A percentile compares a stretch with the other conserved stretches of the same genome.
Conservation (phyloP, 1,140 invertebrate genomes). For the Dinothrombium tinctorium region DNA sequence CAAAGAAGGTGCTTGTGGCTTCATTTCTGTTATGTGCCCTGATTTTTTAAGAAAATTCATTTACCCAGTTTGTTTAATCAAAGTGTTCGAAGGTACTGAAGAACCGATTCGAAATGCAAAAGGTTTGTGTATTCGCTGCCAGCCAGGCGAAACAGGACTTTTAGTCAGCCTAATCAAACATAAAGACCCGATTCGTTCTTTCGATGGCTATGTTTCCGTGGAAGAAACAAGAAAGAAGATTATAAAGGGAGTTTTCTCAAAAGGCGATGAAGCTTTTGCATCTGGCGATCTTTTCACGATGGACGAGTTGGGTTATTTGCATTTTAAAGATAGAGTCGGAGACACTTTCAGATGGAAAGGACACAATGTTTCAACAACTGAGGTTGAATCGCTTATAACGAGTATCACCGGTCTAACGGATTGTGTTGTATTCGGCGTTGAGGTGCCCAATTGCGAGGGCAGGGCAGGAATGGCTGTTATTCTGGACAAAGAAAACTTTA, state of each 20-base stretch:
- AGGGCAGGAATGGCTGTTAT: conserved; percentile 92
- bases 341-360: too few species aligned
- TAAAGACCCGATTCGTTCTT: conserved; percentile 27
- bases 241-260: conserved; percentile 57
- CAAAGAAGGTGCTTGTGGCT: conserved; percentile 64
- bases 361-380: conserved; percentile 95
- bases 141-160: conserved; percentile 67
- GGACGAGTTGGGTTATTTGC: too few species aligned
- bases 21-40: conserved; percentile 57
- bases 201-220: conserved; percentile 67
- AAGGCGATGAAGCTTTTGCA: conserved; percentile 74
- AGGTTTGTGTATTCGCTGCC: conserved; percentile 29
- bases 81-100: conserved; percentile 26
- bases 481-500: conserved; percentile 21
- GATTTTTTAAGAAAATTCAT: conserved; percentile 19
- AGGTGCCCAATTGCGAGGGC: conserved; percentile 64
- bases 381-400: conserved; percentile 80
- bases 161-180: conserved; percentile 85
- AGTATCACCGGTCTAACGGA: conserved; percentile 63
- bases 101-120: conserved; percentile 21
- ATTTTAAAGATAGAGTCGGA: too few species aligned
- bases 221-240: conserved; percentile 81
- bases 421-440: conserved; percentile 77
- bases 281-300: conserved; percentile 33
- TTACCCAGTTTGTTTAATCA: conserved; percentile 51